phyloP scores from a whole-genome alignment of 1,140 invertebrate genomes.

The Coelopa frigida region DNA sequence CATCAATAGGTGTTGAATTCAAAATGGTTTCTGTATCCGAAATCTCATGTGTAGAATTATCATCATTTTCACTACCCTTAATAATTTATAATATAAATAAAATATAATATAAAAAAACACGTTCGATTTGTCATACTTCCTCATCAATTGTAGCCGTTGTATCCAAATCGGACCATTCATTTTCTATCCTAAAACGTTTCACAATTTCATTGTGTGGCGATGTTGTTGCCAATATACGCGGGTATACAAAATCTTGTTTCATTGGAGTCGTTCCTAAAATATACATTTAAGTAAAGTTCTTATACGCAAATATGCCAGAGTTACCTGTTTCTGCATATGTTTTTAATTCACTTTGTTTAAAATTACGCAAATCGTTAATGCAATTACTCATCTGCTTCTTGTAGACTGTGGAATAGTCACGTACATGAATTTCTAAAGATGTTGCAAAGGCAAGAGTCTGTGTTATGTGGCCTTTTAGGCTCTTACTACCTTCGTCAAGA shows the following conservation, averaged over 20 bases:
- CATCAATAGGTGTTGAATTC: slow-evolving; percentile 38
- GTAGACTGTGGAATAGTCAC: slow-evolving; percentile 22
- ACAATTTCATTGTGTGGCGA: slow-evolving; percentile 63
- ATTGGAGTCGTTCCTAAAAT: slow-evolving; percentile 55
- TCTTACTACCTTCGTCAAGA: too few species aligned
- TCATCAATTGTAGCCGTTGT: slow-evolving; percentile 39
- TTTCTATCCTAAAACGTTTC: slow-evolving; percentile 48
- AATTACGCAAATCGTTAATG: slow-evolving; percentile 25
- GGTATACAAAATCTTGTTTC: slow-evolving; percentile 55
- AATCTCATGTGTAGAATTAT: slow-evolving; percentile 28
- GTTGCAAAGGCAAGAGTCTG: slow-evolving; percentile 10
- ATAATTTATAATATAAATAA: too few species aligned
- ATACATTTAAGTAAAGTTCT: slow-evolving; percentile 1
- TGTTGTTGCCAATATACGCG: slow-evolving; percentile 51
- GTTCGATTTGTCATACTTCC: slow-evolving; percentile 10
- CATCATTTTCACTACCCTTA: slow-evolving; percentile 27
- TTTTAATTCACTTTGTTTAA: slow-evolving; percentile 45
- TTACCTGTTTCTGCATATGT: slow-evolving; percentile 47
- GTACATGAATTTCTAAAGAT: slow-evolving; percentile 15
- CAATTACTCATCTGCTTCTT: slow-evolving; percentile 25
- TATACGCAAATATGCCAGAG: too few species aligned
- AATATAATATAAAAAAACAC: not conserved
- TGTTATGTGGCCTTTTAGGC: too few species aligned
- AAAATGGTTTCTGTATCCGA: slow-evolving; percentile 36
- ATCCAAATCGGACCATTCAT: slow-evolving; percentile 40